phyloP scores from a whole-genome alignment of 2,113 vertebrate genomes.

The Rhodinocichla rosea region DNA sequence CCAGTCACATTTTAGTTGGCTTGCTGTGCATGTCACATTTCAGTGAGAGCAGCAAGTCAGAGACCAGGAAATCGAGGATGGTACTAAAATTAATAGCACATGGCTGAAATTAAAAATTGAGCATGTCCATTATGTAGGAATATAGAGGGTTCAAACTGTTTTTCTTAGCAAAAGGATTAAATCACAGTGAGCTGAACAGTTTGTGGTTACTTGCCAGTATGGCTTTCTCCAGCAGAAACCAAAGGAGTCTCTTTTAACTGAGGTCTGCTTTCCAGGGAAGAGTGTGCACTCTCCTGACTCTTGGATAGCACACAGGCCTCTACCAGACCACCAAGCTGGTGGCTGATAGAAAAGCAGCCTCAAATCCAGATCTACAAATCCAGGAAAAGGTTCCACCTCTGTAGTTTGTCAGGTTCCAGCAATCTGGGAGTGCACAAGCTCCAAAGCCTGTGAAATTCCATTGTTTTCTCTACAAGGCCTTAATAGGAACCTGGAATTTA shows the following conservation, averaged over 20 bases:
- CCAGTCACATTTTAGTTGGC: neutral
- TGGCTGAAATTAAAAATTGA: neutral
- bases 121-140: neutral
- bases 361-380: neutral
- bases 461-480: neutral
- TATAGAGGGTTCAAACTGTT: neutral
- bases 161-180: neutral
- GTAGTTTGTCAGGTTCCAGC: neutral
- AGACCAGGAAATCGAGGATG: neutral
- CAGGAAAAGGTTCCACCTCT: neutral
- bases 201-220: neutral
- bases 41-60: neutral
- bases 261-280: neutral
- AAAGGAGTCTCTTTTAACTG: neutral
- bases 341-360: neutral
- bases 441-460: neutral
- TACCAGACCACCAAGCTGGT: conserved; percentile 8
- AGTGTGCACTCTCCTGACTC: neutral
- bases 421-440: neutral
- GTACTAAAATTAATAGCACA: neutral
- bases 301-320: neutral
- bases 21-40: neutral
- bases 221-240: conserved; percentile 6
- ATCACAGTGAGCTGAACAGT: neutral
- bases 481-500: neutral